Evolutionary conservation across 1,140 invertebrate genomes (phyloP).

Genomic region (Bombus ignitus): DNA sequence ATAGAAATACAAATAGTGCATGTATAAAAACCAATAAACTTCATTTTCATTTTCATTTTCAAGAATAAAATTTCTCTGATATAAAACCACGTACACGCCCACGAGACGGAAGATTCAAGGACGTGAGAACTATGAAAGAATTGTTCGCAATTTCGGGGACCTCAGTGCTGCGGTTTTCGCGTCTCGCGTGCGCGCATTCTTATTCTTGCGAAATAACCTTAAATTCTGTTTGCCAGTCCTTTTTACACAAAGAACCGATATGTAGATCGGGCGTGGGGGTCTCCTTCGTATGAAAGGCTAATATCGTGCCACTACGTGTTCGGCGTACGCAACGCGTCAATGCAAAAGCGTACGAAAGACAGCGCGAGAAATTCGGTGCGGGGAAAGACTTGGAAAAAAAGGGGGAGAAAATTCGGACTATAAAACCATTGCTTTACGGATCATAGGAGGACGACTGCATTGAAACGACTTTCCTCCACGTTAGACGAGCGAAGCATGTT

Average conservation of each 20-base stretch:
- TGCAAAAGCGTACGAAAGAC: slow-evolving; percentile 13
- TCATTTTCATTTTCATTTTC: background rate
- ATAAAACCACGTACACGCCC: background rate
- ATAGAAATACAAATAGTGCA: background rate
- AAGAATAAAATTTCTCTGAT: background rate
- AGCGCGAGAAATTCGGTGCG: slow-evolving; percentile 45
- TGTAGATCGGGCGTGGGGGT: slow-evolving; percentile 72
- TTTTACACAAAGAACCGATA: slow-evolving; percentile 80
- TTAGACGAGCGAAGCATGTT: slow-evolving; percentile 11
- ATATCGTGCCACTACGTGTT: slow-evolving; percentile 76
- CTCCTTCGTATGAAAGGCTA: slow-evolving; percentile 78
- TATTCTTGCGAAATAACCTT: slow-evolving; percentile 80
- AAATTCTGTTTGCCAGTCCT: slow-evolving; percentile 81
- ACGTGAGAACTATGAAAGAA: slow-evolving; percentile 2
- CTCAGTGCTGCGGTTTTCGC: slow-evolving; percentile 65
- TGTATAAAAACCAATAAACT: background rate
- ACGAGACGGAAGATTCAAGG: background rate
- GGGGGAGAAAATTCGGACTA: slow-evolving; percentile 50
- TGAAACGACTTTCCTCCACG: slow-evolving; percentile 42
- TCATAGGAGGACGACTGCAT: slow-evolving; percentile 66
- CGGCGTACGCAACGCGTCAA: slow-evolving; percentile 60
- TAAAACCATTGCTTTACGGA: slow-evolving; percentile 69
- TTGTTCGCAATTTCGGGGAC: slow-evolving; percentile 58
- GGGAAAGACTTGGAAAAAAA: slow-evolving; percentile 4
- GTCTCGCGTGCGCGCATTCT: slow-evolving; percentile 72